A percentile compares a stretch with the other conserved stretches of the same genome.
These are phyloP conservation scores for Zosterops lateralis DNA, from an alignment of 2,113 vertebrate species.

Conservation along the genomic window DNA sequence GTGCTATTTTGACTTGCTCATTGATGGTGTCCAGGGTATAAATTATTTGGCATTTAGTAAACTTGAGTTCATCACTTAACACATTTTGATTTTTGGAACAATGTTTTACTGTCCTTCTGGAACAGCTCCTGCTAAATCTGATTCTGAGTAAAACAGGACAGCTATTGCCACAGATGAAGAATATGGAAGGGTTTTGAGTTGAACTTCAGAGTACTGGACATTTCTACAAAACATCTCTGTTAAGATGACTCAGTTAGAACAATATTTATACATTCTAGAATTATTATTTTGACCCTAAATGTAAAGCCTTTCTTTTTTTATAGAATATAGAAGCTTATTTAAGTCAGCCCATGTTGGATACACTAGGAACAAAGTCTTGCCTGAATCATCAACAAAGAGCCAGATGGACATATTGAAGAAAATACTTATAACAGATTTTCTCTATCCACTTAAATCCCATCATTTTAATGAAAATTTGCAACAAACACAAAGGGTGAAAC, in stretches of 20 bases:
- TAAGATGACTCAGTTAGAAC: neutral
- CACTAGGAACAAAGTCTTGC: neutral
- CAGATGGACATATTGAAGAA: neutral
- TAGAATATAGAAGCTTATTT: neutral
- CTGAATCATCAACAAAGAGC: neutral
- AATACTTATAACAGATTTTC: neutral
- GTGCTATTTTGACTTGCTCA: neutral
- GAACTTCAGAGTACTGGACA: neutral
- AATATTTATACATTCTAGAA: neutral
- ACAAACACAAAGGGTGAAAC: neutral
- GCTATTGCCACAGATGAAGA: neutral
- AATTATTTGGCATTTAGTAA: neutral
- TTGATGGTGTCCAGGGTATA: neutral
- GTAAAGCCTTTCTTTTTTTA: neutral
- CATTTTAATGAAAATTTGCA: neutral
- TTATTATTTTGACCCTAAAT: neutral
- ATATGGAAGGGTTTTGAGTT: neutral
- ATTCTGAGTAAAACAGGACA: neutral
- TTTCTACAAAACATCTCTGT: neutral
- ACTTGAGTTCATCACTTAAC: neutral
- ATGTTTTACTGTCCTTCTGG: neutral
- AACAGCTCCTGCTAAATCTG: neutral
- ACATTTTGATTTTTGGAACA: neutral
- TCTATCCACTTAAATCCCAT: neutral
- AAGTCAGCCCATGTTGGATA: neutral